These are phyloP conservation scores for Epinephelus lanceolatus DNA, from an alignment of 2,113 vertebrate genomes.

Conservation along the genomic window DNA sequence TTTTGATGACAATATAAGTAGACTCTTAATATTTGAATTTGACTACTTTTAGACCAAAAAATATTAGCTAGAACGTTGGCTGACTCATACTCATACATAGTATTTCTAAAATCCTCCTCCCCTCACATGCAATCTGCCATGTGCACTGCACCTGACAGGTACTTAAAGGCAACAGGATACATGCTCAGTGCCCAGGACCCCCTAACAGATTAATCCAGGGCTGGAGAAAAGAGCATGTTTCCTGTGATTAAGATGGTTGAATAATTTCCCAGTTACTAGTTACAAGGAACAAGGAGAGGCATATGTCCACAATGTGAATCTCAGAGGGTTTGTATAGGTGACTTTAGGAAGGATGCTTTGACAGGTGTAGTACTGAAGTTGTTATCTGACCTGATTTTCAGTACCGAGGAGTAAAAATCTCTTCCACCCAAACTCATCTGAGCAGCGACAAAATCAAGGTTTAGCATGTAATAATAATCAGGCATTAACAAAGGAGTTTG, in stretches of 20 bases:
- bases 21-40: too few relatives aligned
- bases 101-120: too few relatives aligned
- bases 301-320: too few relatives aligned
- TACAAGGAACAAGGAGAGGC: not conserved
- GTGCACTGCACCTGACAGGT: not conserved
- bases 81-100: too few relatives aligned
- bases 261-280: not conserved
- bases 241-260: not conserved
- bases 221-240: not conserved
- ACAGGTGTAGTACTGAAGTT: not conserved
- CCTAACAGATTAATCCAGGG: not conserved
- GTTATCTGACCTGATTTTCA: not conserved
- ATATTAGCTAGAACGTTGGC: too few relatives aligned
- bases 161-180: not conserved
- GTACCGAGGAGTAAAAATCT: too few relatives aligned
- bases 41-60: too few relatives aligned
- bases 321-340: not conserved
- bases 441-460: not conserved
- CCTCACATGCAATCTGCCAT: not conserved
- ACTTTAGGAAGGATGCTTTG: not conserved
- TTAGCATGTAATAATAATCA: conserved; percentile 1
- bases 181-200: not conserved
- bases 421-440: not conserved
- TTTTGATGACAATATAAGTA: too few relatives aligned
- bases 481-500: conserved; percentile 13